A percentile compares a stretch with the other conserved stretches of the same genome.
Conservation (phyloP, 2,888 invertebrate species). For the Adelognathus sp. region DNA sequence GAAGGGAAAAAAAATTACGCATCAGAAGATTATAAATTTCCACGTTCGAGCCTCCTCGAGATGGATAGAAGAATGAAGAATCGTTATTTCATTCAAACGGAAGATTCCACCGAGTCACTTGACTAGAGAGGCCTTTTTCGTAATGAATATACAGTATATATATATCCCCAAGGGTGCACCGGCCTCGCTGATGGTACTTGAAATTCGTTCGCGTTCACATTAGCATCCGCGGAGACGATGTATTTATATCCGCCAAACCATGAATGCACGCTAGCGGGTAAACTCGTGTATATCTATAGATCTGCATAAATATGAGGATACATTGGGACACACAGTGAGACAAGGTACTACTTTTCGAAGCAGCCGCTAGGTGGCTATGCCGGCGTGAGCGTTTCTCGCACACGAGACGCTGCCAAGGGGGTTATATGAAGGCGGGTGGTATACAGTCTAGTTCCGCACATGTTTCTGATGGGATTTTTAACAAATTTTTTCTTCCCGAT, state of each 20-base stretch:
- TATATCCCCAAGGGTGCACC: constrained; percentile 21
- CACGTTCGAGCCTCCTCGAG: not conserved
- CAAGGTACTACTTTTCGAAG: too few species aligned
- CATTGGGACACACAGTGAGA: too few species aligned
- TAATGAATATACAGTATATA: too few species aligned
- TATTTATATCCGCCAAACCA: constrained; percentile 49
- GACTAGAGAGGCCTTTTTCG: constrained; percentile 22
- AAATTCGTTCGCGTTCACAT: constrained; percentile 21
- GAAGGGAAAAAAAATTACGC: not conserved
- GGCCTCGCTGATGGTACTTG: constrained; percentile 11
- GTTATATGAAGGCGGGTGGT: too few species aligned
- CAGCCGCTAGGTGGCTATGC: too few species aligned
- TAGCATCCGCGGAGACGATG: constrained; percentile 31
- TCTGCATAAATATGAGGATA: not conserved
- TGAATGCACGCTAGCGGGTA: constrained; percentile 28
- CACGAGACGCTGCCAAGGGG: too few species aligned
- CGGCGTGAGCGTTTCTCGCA: too few species aligned
- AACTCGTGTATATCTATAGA: not conserved
- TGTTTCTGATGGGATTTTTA: too few species aligned
- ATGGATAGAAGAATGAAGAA: constrained; percentile 10
- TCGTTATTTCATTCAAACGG: constrained; percentile 8
- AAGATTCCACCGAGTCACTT: constrained; percentile 20
- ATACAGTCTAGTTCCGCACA: too few species aligned
- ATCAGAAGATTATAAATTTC: not conserved
- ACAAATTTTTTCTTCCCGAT: too few species aligned